Evolutionary conservation across 35 echinoderm and acorn worm genomes (phyloP).

Genomic region (Amphiura filiformis): DNA sequence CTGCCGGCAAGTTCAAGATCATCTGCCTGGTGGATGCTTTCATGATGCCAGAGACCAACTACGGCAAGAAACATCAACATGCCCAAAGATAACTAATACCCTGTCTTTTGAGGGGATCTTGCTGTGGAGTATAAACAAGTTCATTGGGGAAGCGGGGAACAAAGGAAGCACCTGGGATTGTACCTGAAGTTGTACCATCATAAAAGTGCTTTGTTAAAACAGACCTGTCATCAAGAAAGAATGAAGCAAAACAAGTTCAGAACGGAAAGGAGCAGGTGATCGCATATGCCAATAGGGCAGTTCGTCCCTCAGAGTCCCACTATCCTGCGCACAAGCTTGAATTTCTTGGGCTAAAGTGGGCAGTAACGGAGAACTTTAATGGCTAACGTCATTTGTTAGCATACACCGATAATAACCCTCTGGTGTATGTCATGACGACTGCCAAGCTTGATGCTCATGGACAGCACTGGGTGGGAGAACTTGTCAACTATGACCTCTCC

Average conservation of each 20-base stretch:
- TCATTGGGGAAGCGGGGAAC: background rate
- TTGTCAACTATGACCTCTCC: too few relatives aligned
- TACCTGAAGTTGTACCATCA: constrained; percentile 40
- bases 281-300: too few relatives aligned
- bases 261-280: constrained; percentile 29
- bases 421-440: too few relatives aligned
- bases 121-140: constrained; percentile 50
- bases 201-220: constrained; percentile 32
- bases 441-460: too few relatives aligned
- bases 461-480: too few relatives aligned
- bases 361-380: too few relatives aligned
- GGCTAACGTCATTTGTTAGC: too few relatives aligned
- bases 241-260: background rate
- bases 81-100: constrained; percentile 38
- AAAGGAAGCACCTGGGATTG: constrained; percentile 2
- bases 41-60: constrained; percentile 28
- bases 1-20: constrained; percentile 16
- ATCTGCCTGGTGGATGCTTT: too few relatives aligned
- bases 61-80: constrained; percentile 24
- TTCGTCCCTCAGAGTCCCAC: too few relatives aligned
- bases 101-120: constrained; percentile 42
- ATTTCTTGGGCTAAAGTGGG: too few relatives aligned
- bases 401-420: too few relatives aligned
- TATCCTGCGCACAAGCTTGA: too few relatives aligned
- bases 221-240: constrained; percentile 14